These are phyloP conservation scores for Diadophis punctatus DNA, from an alignment of 2,113 vertebrate species.

Conservation along the genomic window DNA sequence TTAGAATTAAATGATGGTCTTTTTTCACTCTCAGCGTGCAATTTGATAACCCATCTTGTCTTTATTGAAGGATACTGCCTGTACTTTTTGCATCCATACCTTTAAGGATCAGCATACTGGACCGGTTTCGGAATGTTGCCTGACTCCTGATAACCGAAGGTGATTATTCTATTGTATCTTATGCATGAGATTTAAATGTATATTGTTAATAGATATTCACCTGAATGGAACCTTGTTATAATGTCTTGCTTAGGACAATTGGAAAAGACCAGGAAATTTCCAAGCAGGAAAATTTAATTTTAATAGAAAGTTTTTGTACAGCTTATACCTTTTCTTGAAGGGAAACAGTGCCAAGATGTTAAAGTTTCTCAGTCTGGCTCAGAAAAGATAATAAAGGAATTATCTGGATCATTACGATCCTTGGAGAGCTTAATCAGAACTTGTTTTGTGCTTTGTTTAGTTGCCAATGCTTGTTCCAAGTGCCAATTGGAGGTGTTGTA, in stretches of 20 bases:
- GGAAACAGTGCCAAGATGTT: background rate
- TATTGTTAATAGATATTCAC: background rate
- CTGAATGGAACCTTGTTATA: background rate
- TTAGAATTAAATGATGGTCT: background rate
- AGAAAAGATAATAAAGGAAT: background rate
- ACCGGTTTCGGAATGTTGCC: slow-evolving; percentile 67
- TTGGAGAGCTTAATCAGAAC: background rate
- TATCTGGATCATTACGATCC: background rate
- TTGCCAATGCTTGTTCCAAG: background rate
- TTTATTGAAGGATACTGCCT: slow-evolving; percentile 55
- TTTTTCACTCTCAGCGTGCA: background rate
- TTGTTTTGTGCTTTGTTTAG: background rate
- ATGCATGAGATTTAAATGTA: background rate
- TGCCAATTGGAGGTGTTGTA: background rate
- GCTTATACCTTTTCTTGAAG: background rate
- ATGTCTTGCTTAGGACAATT: background rate
- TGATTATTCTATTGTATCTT: slow-evolving; percentile 38
- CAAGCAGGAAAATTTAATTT: background rate
- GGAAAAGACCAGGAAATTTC: background rate
- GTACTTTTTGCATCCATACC: slow-evolving; percentile 49
- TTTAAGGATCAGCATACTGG: slow-evolving; percentile 60
- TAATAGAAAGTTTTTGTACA: background rate
- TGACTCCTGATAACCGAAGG: slow-evolving; percentile 72
- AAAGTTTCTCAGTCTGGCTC: background rate
- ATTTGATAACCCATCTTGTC: slow-evolving; percentile 31